Base-by-base conservation (phyloP, 2,113 vertebrate genomes). In the Oostethus manadensis region DNA sequence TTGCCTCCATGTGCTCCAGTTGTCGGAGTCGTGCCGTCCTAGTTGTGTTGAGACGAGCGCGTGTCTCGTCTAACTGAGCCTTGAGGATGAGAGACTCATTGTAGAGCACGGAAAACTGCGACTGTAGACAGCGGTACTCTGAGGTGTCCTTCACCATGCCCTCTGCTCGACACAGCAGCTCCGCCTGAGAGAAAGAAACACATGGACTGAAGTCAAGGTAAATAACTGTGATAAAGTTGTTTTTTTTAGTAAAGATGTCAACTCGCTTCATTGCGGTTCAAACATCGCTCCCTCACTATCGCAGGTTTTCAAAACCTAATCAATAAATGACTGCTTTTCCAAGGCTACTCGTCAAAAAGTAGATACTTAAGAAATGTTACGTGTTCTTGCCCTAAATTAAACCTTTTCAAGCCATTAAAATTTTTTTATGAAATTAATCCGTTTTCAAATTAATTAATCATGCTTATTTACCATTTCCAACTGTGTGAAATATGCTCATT, bases 101-200 rank as follows among this genome's bases (percentile, higher is more conserved):
- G 70, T 98, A 99, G 18, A 98, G 69, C 29, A 99, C 96, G 0
- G 97, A 99, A 81, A 98, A 99, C 44, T 99, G 97, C 0, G 97
- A 99, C 84, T 99, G 96, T 78, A 98, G 94, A 71, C 97, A 99
- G 54, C 93, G 93, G 51, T 98, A 99, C 49, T 98, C 97, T 0
- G 95, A 91, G 0, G 93, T 94, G n/a, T 98, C 93, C 69, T 92
- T 94, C 9, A 97, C 95, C 64, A 93, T 76, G 16, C 92, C 92
- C 58, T 97, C 95, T 6, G 97, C 95, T 5, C 94, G 90, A 48
- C 81, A 91, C 60, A 91, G 66, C 70, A 98, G 71, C 69, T 98
- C 94, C 67, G 90, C 76, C 97, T 98, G 69, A 50, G 40, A 26
- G 3, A 26, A 15, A 56, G 9, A 55, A 15, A 46, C 16, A 45